These are phyloP conservation scores for Leptestheria dahalacensis DNA, from an alignment of 1,140 invertebrate genomes.

Conservation along the genomic window DNA sequence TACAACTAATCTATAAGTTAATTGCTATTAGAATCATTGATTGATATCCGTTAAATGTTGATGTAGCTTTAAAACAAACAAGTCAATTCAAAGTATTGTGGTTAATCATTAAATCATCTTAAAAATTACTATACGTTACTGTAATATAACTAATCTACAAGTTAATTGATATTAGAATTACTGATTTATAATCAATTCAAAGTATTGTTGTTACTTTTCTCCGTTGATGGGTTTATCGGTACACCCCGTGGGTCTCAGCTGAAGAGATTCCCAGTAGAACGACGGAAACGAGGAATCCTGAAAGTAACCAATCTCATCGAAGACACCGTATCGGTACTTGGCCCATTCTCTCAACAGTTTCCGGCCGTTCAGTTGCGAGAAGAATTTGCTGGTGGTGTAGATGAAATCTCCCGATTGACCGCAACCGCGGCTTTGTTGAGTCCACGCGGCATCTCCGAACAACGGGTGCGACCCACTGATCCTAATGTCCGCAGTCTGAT, in stretches of 20 bases:
- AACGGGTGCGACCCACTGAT: slow-evolving; percentile 31
- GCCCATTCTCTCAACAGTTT: slow-evolving; percentile 45
- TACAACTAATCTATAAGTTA: too few species aligned
- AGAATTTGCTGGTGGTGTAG: slow-evolving; percentile 33
- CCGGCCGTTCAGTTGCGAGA: slow-evolving; percentile 25
- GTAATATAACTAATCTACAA: too few species aligned
- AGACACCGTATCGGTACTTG: slow-evolving; percentile 51
- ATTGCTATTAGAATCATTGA: too few species aligned
- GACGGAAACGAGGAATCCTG: not conserved
- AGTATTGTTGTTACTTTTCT: not conserved
- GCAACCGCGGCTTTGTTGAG: slow-evolving; percentile 41
- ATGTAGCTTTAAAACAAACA: too few species aligned
- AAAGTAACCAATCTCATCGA: slow-evolving; percentile 39
- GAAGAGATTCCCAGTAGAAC: not conserved
- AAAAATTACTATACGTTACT: too few species aligned
- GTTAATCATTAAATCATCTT: too few species aligned
- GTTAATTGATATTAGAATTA: too few species aligned
- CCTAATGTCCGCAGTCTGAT: slow-evolving; percentile 31
- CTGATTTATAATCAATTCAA: not conserved
- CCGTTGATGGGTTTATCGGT: not conserved
- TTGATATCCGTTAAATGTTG: too few species aligned
- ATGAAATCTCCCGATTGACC: slow-evolving; percentile 41
- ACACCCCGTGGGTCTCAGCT: not conserved
- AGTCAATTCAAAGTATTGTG: too few species aligned
- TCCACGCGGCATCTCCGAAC: slow-evolving; percentile 36